phyloP scores from a whole-genome alignment of 2,797 vertebrate genomes.

The Arrhamphus sclerolepis region DNA sequence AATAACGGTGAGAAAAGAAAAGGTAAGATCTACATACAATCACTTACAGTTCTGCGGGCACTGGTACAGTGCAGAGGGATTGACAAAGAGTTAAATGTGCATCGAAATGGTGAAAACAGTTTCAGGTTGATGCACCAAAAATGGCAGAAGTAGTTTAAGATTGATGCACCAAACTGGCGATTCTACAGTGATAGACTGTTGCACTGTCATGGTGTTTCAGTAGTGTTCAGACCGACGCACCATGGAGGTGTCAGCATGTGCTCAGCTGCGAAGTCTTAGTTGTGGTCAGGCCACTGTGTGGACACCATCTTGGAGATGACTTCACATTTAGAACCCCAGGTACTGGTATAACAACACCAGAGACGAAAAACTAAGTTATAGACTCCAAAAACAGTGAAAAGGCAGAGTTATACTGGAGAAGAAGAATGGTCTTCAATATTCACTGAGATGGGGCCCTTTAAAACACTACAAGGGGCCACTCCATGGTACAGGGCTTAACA shows the following conservation, averaged over 20 bases:
- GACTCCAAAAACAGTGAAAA: conserved; percentile 56
- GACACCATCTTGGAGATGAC: conserved; percentile 54
- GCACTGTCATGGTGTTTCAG: conserved; percentile 60
- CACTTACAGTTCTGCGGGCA: conserved; percentile 91
- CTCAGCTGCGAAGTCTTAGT: conserved; percentile 56
- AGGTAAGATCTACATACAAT: conserved; percentile 90
- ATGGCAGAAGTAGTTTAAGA: conserved; percentile 66
- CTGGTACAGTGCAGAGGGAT: conserved; percentile 93
- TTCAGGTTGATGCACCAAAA: conserved; percentile 69
- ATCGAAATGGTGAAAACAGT: conserved; percentile 74
- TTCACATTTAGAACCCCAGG: conserved; percentile 52
- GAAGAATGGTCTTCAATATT: conserved; percentile 69
- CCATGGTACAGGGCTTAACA: conserved; percentile 41
- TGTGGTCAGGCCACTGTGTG: conserved; percentile 50
- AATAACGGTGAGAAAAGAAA: conserved; percentile 87
- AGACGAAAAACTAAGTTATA: conserved; percentile 42
- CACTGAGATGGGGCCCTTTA: conserved; percentile 54
- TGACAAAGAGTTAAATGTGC: conserved; percentile 88
- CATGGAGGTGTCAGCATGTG: conserved; percentile 33
- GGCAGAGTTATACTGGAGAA: conserved; percentile 56
- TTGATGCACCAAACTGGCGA: conserved; percentile 54
- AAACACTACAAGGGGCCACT: conserved; percentile 43
- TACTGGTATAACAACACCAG: conserved; percentile 46
- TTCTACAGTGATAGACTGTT: conserved; percentile 58
- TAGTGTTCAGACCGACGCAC: conserved; percentile 67